phyloP scores from a whole-genome alignment of 2,888 invertebrate genomes.

The Syrphus vitripennis region DNA sequence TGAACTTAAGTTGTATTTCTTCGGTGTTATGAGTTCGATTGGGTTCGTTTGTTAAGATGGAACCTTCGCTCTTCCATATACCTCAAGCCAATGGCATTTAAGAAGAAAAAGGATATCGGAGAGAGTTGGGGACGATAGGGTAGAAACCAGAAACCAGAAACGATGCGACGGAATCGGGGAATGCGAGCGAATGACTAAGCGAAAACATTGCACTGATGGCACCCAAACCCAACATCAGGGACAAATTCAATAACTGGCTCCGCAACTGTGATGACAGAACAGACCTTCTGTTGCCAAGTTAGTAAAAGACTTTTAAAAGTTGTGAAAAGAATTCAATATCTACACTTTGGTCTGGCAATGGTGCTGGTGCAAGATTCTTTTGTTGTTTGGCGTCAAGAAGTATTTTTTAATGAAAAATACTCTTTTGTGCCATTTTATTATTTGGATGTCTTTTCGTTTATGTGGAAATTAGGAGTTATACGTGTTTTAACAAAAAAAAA shows the following conservation, averaged over 20 bases:
- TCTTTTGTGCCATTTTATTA: constrained; percentile 19
- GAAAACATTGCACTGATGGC: constrained; percentile 25
- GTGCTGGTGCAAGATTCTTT: constrained; percentile 39
- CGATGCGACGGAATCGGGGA: background rate
- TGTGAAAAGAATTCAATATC: constrained; percentile 65
- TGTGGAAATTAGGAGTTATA: background rate
- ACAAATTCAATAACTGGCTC: constrained; percentile 64
- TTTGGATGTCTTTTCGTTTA: background rate
- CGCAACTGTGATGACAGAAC: constrained; percentile 62
- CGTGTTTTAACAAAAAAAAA: too few relatives aligned
- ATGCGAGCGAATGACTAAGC: constrained; percentile 6
- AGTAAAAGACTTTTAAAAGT: constrained; percentile 64
- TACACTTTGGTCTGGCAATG: constrained; percentile 47
- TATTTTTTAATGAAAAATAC: constrained; percentile 37
- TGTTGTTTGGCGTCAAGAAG: constrained; percentile 61
- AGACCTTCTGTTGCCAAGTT: constrained; percentile 66
- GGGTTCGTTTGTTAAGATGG: constrained; percentile 5
- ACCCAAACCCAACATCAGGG: constrained; percentile 1
- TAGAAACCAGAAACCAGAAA: background rate
- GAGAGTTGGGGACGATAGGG: too few relatives aligned
- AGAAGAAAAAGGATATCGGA: background rate
- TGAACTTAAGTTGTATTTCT: constrained; percentile 61
- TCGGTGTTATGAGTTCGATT: constrained; percentile 62
- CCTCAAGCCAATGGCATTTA: constrained; percentile 22
- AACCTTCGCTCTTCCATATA: background rate